Conservation (phyloP, 2,797 vertebrate genomes). For the Acanthornis magna region DNA sequence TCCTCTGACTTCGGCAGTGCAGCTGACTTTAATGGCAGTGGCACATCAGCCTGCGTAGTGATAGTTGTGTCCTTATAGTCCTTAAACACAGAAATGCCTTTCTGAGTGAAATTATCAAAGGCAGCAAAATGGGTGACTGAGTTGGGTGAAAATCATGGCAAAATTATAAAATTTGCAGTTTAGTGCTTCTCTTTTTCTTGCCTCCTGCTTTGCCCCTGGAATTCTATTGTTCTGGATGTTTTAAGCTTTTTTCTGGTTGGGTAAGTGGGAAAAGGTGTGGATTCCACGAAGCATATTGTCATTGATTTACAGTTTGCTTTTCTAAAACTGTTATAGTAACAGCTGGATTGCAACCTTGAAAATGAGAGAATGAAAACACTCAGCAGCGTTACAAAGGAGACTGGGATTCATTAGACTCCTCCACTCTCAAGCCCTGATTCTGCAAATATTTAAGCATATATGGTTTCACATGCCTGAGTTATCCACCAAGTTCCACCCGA, state of each 20-base stretch:
- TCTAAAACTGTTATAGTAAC: neutral
- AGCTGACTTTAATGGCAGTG: neutral
- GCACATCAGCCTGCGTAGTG: neutral
- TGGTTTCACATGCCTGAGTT: neutral
- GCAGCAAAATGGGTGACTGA: neutral
- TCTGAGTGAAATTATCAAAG: neutral
- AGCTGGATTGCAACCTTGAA: conserved; percentile 7
- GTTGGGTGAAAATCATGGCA: neutral
- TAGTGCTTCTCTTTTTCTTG: neutral
- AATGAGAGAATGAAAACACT: neutral
- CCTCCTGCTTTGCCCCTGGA: neutral
- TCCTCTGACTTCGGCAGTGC: neutral
- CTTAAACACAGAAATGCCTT: neutral
- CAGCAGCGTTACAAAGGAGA: neutral
- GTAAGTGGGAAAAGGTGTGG: neutral
- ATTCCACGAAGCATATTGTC: neutral
- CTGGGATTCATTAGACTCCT: conserved; percentile 31
- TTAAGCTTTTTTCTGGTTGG: neutral
- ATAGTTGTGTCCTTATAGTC: neutral
- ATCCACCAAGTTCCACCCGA: neutral
- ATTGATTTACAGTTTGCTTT: neutral
- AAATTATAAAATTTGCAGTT: neutral
- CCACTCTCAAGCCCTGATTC: neutral
- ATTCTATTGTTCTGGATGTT: conserved; percentile 31
- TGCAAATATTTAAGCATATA: neutral